Conservation (phyloP, 2,113 vertebrate genomes). For the Penelope pileata region DNA sequence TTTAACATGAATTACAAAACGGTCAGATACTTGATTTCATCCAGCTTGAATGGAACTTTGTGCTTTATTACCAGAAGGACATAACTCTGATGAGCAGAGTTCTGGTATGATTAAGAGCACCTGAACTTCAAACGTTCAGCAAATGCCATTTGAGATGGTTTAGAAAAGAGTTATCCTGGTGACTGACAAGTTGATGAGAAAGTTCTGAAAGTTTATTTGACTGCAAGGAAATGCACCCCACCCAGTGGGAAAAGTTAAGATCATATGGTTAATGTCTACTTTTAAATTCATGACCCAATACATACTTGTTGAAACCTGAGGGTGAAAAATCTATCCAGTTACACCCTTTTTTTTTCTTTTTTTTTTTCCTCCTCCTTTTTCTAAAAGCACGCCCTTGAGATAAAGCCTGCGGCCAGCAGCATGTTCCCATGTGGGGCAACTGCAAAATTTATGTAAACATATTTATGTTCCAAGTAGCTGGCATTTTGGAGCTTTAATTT, state of each 20-base stretch:
- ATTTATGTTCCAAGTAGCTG: background rate
- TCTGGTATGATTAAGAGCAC: background rate
- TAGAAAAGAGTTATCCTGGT: background rate
- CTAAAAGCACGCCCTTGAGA: background rate
- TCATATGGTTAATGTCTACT: background rate
- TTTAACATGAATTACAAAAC: background rate
- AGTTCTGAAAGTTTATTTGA: conserved; percentile 31
- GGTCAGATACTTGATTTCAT: background rate
- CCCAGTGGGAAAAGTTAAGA: background rate
- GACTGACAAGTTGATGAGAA: conserved; percentile 5
- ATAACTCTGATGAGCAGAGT: background rate
- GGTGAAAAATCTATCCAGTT: conserved; percentile 34
- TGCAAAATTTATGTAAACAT: background rate
- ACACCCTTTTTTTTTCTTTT: background rate
- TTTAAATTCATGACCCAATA: background rate
- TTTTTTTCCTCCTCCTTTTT: background rate
- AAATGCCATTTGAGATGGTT: background rate
- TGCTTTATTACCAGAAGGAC: background rate
- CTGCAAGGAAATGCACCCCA: conserved; percentile 18
- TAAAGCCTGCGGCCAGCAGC: background rate
- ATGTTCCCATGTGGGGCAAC: background rate
- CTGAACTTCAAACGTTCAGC: background rate
- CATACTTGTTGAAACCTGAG: conserved; percentile 51
- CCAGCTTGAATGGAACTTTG: background rate
- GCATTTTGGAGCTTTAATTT: background rate